Base-by-base conservation (phyloP, 2,113 vertebrate species). In the Passer domesticus region DNA sequence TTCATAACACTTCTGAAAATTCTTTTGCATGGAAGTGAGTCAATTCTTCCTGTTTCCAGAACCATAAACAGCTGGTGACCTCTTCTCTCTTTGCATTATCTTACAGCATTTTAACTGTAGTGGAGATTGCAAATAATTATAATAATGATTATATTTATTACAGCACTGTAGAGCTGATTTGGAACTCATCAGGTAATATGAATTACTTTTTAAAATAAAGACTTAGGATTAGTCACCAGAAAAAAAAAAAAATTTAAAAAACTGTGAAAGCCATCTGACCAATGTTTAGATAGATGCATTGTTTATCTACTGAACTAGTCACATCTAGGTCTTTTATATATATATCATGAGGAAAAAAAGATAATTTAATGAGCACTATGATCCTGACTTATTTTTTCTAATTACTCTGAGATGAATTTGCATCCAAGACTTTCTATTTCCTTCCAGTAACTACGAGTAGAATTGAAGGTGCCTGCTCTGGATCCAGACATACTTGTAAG, bases 61-160 rank as follows among this genome's bases (percentile, higher is more conserved):
- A 76, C 66, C 43, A 76, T 15, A 83, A 73, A 50, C 68, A 92
- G 27, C 37, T 92, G 77, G 75, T 88, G 72, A 95, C 58, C 72
- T 90, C 41, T 14, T 64, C 60, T 90, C 11, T 94, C 35, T 76
- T 50, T 75, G 25, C 21, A 47, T 77, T 96, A 56, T 60, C 49
- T 41, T 82, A 83, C 11, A 84, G 31, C 15, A 53, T 76, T 93
- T 50, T 90, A 95, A 87, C 47, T 94, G 95, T 28, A 69, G 27
- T 69, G 23, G 35, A 83, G 82, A 82, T 67, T 95, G 52, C 17
- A 94, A 96, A 96, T 79, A 92, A 92, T 96, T 93, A 92, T 87
- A 52, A 41, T 90, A 93, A 94, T 86, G 91, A 96, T 96, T 31
- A 82, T 78, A 94, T 95, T 96, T 94, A 93, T 94, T 86, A 81